Evolutionary conservation across 2,113 vertebrate species (phyloP).

Genomic region (Riparia riparia): DNA sequence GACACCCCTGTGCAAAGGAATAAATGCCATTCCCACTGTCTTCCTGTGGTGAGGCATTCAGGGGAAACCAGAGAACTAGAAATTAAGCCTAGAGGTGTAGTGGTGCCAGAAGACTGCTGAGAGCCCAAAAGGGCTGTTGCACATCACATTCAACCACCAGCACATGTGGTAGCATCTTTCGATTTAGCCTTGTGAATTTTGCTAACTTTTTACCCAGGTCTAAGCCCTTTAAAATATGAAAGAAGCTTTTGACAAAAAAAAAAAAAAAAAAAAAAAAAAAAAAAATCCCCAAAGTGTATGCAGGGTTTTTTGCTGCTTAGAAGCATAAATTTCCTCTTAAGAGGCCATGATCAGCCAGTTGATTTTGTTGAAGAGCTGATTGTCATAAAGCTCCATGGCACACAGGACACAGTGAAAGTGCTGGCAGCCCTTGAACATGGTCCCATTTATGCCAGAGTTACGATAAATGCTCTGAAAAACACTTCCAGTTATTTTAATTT

Average conservation of each 20-base stretch:
- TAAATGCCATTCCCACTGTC: background rate
- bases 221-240: background rate
- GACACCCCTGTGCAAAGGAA: background rate
- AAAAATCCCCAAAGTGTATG: background rate
- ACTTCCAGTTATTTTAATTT: constrained; percentile 38
- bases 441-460: background rate
- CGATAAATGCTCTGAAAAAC: constrained; percentile 4
- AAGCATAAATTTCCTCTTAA: background rate
- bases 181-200: background rate
- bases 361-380: background rate
- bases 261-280: background rate
- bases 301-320: background rate
- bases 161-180: background rate
- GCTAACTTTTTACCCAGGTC: background rate
- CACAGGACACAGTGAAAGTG: background rate
- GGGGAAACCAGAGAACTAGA: background rate
- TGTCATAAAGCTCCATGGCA: background rate
- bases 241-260: background rate
- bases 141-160: background rate
- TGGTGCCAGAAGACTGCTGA: background rate
- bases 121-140: background rate
- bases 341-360: background rate
- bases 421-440: background rate
- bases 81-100: background rate
- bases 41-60: background rate